Evolutionary conservation across 2,113 vertebrate species (phyloP).

Genomic region (Ciconia boyciana): DNA sequence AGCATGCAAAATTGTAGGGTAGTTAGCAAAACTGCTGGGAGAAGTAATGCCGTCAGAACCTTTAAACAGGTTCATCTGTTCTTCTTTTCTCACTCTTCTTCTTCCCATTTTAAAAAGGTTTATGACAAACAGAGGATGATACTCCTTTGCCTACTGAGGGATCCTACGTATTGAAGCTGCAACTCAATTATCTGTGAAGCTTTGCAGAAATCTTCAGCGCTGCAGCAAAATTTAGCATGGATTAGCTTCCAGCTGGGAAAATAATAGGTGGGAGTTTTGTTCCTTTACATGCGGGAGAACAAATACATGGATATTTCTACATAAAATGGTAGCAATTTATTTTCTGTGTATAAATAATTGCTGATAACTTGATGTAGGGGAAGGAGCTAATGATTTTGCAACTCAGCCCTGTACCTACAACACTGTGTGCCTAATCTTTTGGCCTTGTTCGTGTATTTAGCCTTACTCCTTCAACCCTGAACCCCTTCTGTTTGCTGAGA

Average conservation of each 20-base stretch:
- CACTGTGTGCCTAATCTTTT: not conserved
- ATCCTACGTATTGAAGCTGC: not conserved
- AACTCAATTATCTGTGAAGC: constrained; percentile 4
- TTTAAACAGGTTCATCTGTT: not conserved
- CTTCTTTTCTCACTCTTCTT: not conserved
- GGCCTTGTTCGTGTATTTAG: not conserved
- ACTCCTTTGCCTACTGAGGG: not conserved
- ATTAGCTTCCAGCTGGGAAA: constrained; percentile 48
- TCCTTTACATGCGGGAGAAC: not conserved
- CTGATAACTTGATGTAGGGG: not conserved
- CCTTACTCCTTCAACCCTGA: not conserved
- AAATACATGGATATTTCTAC: not conserved
- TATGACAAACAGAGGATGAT: not conserved
- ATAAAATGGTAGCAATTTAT: not conserved
- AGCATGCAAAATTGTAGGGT: not conserved
- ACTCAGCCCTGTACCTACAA: not conserved
- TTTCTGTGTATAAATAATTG: not conserved
- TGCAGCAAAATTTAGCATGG: not conserved
- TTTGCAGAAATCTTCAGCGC: constrained; percentile 12
- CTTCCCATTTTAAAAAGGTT: not conserved
- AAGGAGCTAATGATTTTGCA: not conserved
- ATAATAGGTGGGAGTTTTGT: not conserved
- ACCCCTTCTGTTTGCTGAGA: not conserved
- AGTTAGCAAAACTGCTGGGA: not conserved
- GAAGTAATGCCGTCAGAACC: not conserved